Percentiles rank a stretch among this genome's conserved stretches.
Conservation (phyloP, 2,113 vertebrate species). For the Phaethon lepturus region DNA sequence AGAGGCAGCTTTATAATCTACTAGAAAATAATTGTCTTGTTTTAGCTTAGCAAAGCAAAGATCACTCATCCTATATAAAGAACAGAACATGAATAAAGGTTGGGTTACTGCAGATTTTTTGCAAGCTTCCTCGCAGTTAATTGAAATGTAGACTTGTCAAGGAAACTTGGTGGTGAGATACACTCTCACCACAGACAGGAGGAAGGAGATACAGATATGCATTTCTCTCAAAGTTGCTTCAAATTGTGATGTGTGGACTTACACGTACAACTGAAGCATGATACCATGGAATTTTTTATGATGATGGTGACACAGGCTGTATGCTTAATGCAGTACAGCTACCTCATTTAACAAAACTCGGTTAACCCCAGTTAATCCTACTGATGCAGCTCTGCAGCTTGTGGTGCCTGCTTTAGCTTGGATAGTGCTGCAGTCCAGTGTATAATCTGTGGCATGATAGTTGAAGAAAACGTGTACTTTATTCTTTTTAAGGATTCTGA, state of each 20-base stretch:
- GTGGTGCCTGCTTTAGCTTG: neutral
- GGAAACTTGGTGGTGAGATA: neutral
- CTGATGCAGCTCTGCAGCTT: neutral
- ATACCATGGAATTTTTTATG: rapidly evolving
- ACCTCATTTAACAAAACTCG: neutral
- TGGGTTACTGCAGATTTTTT: neutral
- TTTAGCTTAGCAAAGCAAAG: neutral
- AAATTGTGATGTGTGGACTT: neutral
- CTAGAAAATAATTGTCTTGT: neutral
- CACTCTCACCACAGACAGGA: neutral
- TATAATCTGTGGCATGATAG: neutral
- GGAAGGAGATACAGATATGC: neutral
- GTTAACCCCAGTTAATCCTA: neutral
- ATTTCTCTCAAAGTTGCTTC: neutral
- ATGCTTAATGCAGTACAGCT: neutral
- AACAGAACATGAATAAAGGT: neutral
- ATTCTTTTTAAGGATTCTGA: neutral
- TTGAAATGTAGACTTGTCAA: neutral
- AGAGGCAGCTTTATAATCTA: neutral
- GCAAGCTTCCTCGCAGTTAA: neutral
- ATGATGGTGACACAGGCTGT: too few relatives aligned
- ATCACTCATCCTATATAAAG: neutral
- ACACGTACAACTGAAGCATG: rapidly evolving
- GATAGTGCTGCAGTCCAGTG: neutral
- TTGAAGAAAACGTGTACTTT: neutral